Evolutionary conservation across 2,888 invertebrate genomes (phyloP).

Genomic region (Drosophila conformis): DNA sequence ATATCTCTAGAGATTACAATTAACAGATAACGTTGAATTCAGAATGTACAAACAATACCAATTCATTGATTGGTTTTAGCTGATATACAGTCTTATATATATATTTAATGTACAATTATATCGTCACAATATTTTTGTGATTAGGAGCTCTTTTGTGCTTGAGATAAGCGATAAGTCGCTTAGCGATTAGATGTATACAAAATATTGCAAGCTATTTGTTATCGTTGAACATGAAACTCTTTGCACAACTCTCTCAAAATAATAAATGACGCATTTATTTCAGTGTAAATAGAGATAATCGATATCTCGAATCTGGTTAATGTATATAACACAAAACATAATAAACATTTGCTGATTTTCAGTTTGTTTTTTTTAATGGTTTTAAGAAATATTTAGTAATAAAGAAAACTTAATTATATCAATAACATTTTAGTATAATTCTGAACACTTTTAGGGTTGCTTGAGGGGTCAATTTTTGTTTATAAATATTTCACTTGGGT

Average conservation of each 20-base stretch:
- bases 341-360: not conserved
- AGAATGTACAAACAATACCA: not conserved
- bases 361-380: not conserved
- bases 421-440: not conserved
- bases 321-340: not conserved
- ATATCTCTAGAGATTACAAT: not conserved
- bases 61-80: not conserved
- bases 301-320: not conserved
- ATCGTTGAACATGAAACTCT: no score
- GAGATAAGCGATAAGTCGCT: not conserved
- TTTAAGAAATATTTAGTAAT: not conserved
- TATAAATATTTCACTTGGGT: slow-evolving; percentile 3
- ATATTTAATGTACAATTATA: not conserved
- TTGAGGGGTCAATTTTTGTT: not conserved
- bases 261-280: not conserved
- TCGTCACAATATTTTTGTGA: not conserved
- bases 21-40: not conserved
- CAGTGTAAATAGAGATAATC: not conserved
- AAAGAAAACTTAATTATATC: slow-evolving; percentile 2
- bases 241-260: not conserved
- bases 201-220: not conserved
- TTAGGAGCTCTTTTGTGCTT: not conserved
- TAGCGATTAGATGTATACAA: not conserved
- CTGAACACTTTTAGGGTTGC: not conserved
- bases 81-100: not conserved